Conservation (phyloP, 2,888 invertebrate species). For the Eristalinus sepulchralis region DNA sequence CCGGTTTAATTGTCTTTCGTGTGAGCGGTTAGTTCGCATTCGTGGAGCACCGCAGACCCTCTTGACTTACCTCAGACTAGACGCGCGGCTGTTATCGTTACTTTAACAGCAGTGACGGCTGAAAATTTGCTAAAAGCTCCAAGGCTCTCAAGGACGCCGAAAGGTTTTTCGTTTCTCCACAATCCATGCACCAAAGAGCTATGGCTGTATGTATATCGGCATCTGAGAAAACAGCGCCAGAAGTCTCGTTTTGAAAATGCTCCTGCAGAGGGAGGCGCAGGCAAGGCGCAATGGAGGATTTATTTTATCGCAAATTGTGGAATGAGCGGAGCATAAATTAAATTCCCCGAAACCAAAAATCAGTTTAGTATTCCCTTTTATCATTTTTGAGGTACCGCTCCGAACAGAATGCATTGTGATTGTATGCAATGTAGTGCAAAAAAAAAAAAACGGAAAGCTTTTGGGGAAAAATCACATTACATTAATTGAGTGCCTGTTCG, state of each 20-base stretch:
- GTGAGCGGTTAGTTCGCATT: neutral
- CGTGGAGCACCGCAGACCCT: neutral
- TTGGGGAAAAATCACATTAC: constrained; percentile 1
- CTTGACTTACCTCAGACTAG: neutral
- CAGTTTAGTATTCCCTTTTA: constrained; percentile 1
- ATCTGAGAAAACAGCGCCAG: neutral
- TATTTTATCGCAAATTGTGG: constrained; percentile 10
- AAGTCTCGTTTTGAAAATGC: constrained; percentile 21
- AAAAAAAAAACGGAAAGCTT: neutral
- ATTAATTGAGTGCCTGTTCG: constrained; percentile 18
- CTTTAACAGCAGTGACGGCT: constrained; percentile 19
- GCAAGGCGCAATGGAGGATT: neutral
- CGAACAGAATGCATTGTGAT: constrained; percentile 13
- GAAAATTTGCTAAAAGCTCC: constrained; percentile 26
- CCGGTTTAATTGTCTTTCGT: neutral
- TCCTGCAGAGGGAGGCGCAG: neutral
- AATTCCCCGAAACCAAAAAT: neutral
- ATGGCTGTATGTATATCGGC: neutral
- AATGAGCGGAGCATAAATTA: constrained; percentile 18
- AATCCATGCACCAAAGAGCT: neutral
- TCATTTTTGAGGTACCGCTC: neutral
- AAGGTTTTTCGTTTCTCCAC: constrained; percentile 28
- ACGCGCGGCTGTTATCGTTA: constrained; percentile 22
- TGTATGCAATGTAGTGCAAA: constrained; percentile 38
- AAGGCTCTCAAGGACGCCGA: constrained; percentile 1